A percentile compares a stretch with the other conserved stretches of the same genome.
phyloP scores from a whole-genome alignment of 2,797 vertebrate genomes.

The Hoplostethus mediterraneus region DNA sequence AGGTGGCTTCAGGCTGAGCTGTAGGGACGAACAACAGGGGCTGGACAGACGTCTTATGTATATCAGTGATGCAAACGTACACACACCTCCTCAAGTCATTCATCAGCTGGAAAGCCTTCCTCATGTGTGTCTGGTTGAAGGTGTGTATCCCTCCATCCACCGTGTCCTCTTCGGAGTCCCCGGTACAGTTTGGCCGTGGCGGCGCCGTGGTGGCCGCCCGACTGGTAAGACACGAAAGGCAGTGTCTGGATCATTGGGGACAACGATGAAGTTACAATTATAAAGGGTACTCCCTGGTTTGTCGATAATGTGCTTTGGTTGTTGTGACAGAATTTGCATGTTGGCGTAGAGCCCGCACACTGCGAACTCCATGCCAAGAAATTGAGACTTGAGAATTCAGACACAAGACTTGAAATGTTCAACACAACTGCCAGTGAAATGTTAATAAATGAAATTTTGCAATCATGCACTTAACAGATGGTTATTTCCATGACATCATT shows the following conservation, averaged over 20 bases:
- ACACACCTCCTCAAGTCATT: slow-evolving; percentile 93
- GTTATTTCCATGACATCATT: neutral
- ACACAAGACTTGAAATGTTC: no score
- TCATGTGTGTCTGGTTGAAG: slow-evolving; percentile 93
- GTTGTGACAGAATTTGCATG: neutral
- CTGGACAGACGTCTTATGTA: no score
- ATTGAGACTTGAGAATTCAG: neutral
- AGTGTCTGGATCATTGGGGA: slow-evolving; percentile 43
- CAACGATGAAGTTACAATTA: slow-evolving; percentile 19
- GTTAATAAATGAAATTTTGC: neutral
- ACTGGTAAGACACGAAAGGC: slow-evolving; percentile 66
- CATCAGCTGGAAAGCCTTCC: slow-evolving; percentile 96
- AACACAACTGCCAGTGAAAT: neutral
- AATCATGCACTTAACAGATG: neutral
- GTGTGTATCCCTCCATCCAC: slow-evolving; percentile 87
- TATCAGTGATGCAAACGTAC: neutral
- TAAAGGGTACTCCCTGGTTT: neutral
- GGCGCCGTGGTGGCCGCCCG: slow-evolving; percentile 83
- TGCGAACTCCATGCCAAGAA: no score
- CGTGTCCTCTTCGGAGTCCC: slow-evolving; percentile 87
- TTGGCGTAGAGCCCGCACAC: neutral
- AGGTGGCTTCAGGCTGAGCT: neutral
- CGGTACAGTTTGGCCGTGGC: slow-evolving; percentile 72
- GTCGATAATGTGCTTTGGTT: slow-evolving; percentile 12
- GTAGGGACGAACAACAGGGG: no score